Conservation (phyloP, 2,888 invertebrate genomes). For the Ametastegia equiseti region DNA sequence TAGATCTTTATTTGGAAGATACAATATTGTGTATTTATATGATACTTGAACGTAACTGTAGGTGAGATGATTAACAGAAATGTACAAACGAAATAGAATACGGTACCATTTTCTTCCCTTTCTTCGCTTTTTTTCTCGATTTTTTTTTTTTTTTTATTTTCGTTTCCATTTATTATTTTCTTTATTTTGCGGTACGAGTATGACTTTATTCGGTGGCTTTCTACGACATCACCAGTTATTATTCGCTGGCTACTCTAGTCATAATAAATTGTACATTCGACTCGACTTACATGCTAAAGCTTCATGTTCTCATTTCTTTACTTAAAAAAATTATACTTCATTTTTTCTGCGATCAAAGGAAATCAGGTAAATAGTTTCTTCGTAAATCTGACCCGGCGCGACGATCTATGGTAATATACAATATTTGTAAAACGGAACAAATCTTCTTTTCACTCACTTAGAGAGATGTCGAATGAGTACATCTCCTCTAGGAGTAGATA, state of each 20-base stretch:
- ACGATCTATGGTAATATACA: slow-evolving; percentile 30
- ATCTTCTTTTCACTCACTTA: neutral
- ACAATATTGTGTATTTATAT: slow-evolving; percentile 65
- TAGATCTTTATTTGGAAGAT: slow-evolving; percentile 73
- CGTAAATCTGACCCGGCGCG: slow-evolving; percentile 55
- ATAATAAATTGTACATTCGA: slow-evolving; percentile 62
- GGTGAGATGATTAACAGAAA: slow-evolving; percentile 65
- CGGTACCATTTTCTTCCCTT: slow-evolving; percentile 59
- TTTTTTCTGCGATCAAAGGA: slow-evolving; percentile 57
- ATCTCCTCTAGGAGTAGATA: neutral
- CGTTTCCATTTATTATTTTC: slow-evolving; percentile 51
- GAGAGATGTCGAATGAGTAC: neutral
- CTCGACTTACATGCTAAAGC: slow-evolving; percentile 63
- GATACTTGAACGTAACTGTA: slow-evolving; percentile 64
- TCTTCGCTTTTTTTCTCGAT: slow-evolving; percentile 51
- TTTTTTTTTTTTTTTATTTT: slow-evolving; percentile 53
- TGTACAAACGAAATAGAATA: slow-evolving; percentile 73
- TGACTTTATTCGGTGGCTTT: slow-evolving; percentile 27
- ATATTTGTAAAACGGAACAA: neutral
- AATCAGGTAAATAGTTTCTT: slow-evolving; percentile 58
- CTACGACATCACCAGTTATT: slow-evolving; percentile 13
- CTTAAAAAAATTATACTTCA: slow-evolving; percentile 55
- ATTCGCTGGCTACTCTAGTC: slow-evolving; percentile 25
- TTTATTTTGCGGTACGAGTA: slow-evolving; percentile 55
- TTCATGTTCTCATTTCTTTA: slow-evolving; percentile 54